Evolutionary conservation across 2,888 invertebrate genomes (phyloP), one percentile per base, ranked within the genome.

Genomic region (Myopa testacea): DNA sequence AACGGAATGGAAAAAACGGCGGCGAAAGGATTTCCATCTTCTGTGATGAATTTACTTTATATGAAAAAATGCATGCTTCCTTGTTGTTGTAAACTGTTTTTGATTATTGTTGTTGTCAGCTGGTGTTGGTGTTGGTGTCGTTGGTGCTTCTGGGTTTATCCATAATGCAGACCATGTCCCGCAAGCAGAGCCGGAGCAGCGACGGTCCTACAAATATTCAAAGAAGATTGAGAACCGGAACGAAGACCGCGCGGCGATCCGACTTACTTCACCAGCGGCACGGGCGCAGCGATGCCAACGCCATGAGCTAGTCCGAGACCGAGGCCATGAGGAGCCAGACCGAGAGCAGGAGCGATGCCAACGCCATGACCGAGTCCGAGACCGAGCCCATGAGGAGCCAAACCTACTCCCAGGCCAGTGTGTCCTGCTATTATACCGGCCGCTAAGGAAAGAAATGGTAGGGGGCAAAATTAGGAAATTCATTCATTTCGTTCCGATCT

Each of bases 151-250:
- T 38, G 37, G 10, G 14, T 89, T 82, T 89, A 89, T 78, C 87
- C 89, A 84, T 88, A 88, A 79, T 89, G 89, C 37, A 87, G 84
- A 81, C 89, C 89, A 84, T 89, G 89, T 78, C 89, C 89, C 63
- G 87, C 85, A 81, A 88, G 88, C 80, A 89, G 81, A 67, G 88
- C 88, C 78, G 89, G 89, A 58, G 88, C 86, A 80, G 87, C 87
- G 60, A 87, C 87, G 81, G 88, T 84, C 81, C 88, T 88, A 14
- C n/a, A 58, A 76, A 45, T 71, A 55, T 62, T n/a, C 72, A 77
- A 71, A 26, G n/a, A 77, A 19, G 12, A 19, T 12, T n/a, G 16
- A 38, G 12, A 40, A 19, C 7, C 37, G 63, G 50, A 62, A 38
- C 19, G 8, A 14, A 60, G 38, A 6, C 19, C 63, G n/a, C 37